Evolutionary conservation across 2,113 vertebrate species (phyloP), one percentile per base, ranked within the genome.

Genomic region (Uropsilus gracilis): DNA sequence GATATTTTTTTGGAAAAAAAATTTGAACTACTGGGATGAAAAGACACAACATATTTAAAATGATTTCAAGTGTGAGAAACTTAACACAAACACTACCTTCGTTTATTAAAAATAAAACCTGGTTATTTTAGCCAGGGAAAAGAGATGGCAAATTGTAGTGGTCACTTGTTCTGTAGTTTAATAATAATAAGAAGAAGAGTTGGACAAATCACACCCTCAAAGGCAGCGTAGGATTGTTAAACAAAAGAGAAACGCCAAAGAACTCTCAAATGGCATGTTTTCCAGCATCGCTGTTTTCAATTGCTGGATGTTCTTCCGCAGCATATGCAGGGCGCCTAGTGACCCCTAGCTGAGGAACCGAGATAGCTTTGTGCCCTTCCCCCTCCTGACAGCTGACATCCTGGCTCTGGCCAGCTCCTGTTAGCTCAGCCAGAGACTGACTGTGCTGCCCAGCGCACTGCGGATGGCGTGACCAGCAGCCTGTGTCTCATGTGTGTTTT

Each of bases 271-370:
- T 90, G 28, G 4, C 34, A 17, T 53, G 18, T 39, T 72, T 97
- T 97, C 95, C 50, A 55, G 96, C 57, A 32, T 84, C 94, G 93
- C 87, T 96, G 95, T 94, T 98, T 96, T 94, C 95, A 90, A 81
- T 97, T 97, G 98, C 64, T 86, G 50, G 50, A 24, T 22, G 37
- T 30, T 57, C 82, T 82, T n/a, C 80, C 90, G 55, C 7, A 89
- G 89, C 91, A 95, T 96, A 95, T 6, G 81, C 98, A 97, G 97
- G 94, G 76, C 48, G 26, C 59, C 78, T 96, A 95, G 69, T 96
- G 90, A 95, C 96, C 95, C 90, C 96, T 85, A 96, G 95, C 90
- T 97, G 97, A 98, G 96, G 97, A 96, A 96, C 95, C 63, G 94
- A 86, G 37, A 89, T 81, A 85, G 96, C 87, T 86, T 28, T 7